Evolutionary conservation across 1,140 invertebrate genomes (phyloP).

Genomic region (Magallana ariakensis): DNA sequence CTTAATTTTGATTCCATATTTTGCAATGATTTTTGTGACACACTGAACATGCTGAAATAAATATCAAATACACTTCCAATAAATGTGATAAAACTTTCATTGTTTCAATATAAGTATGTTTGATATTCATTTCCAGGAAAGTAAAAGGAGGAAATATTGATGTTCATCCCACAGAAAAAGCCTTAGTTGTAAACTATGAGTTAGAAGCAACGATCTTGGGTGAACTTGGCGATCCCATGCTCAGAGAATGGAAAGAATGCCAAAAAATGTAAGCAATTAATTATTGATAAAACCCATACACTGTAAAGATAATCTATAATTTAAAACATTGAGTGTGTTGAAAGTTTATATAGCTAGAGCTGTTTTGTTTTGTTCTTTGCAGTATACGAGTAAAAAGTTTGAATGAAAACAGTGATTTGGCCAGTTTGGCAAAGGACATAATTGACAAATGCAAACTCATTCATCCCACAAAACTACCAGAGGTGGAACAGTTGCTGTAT

Average conservation of each 20-base stretch:
- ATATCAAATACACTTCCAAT: no score
- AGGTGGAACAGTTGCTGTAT: conserved; percentile 95
- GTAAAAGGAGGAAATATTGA: conserved; percentile 91
- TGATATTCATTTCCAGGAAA: conserved; percentile 82
- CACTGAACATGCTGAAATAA: no score
- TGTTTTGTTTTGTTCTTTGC: conserved; percentile 56
- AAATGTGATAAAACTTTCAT: no score
- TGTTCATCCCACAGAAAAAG: conserved; percentile 94
- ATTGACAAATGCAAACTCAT: conserved; percentile 94
- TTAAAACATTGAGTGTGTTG: no score
- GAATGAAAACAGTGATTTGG: conserved; percentile 89
- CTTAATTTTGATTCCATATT: no score
- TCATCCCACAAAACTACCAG: conserved; percentile 89
- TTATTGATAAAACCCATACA: no score
- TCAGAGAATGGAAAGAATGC: conserved; percentile 90
- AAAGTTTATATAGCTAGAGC: no score
- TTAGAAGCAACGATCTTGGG: conserved; percentile 92
- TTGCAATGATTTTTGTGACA: no score
- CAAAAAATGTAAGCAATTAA: conserved; percentile 80
- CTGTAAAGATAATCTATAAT: no score
- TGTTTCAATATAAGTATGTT: no score
- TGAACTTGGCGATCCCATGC: conserved; percentile 90
- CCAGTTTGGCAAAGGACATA: conserved; percentile 90
- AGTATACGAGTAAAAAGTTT: conserved; percentile 91
- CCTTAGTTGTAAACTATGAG: conserved; percentile 94